Evolutionary conservation across 2,797 vertebrate species (phyloP).

Genomic region (Peromyscus eremicus): DNA sequence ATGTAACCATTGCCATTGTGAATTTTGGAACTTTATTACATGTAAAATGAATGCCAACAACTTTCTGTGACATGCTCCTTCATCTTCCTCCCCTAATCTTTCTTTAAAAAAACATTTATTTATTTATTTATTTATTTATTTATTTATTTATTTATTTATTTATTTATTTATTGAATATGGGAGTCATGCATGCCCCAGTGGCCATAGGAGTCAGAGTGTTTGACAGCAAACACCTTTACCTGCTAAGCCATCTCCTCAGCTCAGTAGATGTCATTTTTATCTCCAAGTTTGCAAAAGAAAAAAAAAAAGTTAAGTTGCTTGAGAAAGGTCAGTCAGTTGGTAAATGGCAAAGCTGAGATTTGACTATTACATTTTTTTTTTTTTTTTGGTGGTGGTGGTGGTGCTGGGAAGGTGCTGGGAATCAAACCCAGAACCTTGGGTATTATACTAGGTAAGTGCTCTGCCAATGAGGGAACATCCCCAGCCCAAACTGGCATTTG

Average conservation of each 20-base stretch:
- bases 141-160: too few relatives aligned
- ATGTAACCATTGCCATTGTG: not conserved
- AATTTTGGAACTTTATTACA: not conserved
- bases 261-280: not conserved
- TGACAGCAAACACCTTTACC: not conserved
- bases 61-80: not conserved
- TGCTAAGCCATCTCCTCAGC: not conserved
- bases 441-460: not conserved
- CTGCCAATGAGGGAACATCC: not conserved
- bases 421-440: not conserved
- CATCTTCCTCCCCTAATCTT: not conserved
- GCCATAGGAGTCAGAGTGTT: not conserved
- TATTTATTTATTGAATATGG: not conserved
- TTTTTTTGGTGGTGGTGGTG: not conserved
- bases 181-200: not conserved
- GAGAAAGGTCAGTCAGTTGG: conserved; percentile 29
- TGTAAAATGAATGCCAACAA: not conserved
- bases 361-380: not conserved
- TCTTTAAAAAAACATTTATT: too few relatives aligned
- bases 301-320: conserved; percentile 30
- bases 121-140: too few relatives aligned
- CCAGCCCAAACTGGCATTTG: not conserved
- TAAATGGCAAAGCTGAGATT: not conserved
- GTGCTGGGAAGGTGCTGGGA: not conserved
- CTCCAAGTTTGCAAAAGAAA: conserved; percentile 7